Base-by-base conservation (phyloP, 2,888 invertebrate species). In the Napeogenes inachia region DNA sequence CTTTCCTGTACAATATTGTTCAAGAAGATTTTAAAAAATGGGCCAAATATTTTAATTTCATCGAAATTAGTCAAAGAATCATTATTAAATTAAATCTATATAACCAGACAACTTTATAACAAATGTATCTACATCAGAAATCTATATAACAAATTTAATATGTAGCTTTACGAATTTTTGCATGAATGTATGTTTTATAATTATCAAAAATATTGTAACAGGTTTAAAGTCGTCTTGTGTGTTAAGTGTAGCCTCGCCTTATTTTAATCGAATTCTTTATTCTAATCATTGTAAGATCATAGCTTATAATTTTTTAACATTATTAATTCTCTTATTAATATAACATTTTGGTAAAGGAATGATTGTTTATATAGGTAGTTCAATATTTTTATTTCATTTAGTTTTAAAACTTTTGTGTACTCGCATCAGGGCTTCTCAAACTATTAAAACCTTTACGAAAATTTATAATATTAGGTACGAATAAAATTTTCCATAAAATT, bases 381-480 rank as follows among this genome's bases (percentile, higher is more conserved):
- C 64, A 61, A 47, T 61, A 46, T 64, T 60, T 66, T 64, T 59
- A 59, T 57, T 55, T 57, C 63, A 59, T 61, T 50, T 61, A 61
- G 57, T 55, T 64, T 61, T 61, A 57, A n/a, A 30, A 50, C 30
- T 50, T 50, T 30, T 50, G 30, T 50, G 50, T 30, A 30, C 30
- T 30, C 30, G 50, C 30, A n/a, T 30, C 30, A 50, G 30, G 30
- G 50, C 50, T 8, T 50, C 50, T 50, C 50, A 50, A 50, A 50
- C 30, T 42, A 10, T 10, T 42, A 3, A 42, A 42, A 35, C 10
- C 3, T 10, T 42, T 42, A 10, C 10, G 42, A 42, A 10, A 42
- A 42, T 10, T 42, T 8, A 38, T 42, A 10, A 42, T 10, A 42
- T 4, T 35, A 35, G 35, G 6, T 35, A 35, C 4, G 35, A 35